Conservation (phyloP, 2,797 vertebrate genomes). For the Yasuhikotakia modesta region DNA sequence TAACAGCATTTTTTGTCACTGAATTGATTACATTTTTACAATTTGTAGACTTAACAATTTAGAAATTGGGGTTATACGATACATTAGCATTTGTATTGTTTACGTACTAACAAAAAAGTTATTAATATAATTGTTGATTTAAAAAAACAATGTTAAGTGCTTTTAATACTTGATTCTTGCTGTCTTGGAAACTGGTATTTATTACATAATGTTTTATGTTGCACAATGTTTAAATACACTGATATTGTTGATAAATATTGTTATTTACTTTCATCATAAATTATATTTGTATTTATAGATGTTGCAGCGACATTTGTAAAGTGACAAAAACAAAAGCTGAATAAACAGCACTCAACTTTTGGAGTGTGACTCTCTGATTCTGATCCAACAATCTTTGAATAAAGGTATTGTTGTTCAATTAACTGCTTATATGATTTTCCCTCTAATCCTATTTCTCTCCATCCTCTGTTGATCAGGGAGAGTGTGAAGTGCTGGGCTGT, state of each 20-base stretch:
- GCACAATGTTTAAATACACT: too few relatives aligned
- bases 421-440: slow-evolving; percentile 61
- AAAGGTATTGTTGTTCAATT: slow-evolving; percentile 64
- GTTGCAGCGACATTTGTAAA: not conserved
- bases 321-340: not conserved
- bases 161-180: too few relatives aligned
- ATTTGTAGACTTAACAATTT: not conserved
- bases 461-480: slow-evolving; percentile 52
- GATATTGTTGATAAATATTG: not conserved
- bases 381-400: slow-evolving; percentile 53
- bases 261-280: not conserved
- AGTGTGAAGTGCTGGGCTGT: slow-evolving; percentile 46
- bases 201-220: too few relatives aligned
- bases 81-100: not conserved
- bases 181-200: too few relatives aligned
- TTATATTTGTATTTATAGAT: not conserved
- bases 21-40: too few relatives aligned
- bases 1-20: too few relatives aligned
- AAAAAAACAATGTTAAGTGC: too few relatives aligned
- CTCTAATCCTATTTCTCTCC: slow-evolving; percentile 61
- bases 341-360: not conserved
- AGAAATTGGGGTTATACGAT: not conserved
- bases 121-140: too few relatives aligned
- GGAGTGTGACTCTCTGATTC: slow-evolving; percentile 37
- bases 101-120: too few relatives aligned